Conservation (phyloP, 2,797 vertebrate genomes). For the Chrysocyon brachyurus region DNA sequence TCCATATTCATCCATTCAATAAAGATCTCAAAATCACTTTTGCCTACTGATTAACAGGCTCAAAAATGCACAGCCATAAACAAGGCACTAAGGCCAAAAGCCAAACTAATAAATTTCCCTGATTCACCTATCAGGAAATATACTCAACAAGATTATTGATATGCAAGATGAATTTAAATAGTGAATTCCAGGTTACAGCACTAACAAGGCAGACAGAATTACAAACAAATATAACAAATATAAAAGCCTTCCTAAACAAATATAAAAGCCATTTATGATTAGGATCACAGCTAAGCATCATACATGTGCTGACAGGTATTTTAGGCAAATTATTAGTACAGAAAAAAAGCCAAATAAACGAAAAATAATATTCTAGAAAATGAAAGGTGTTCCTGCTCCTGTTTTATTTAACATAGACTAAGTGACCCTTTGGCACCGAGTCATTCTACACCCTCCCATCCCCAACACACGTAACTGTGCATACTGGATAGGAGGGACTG, state of each 20-base stretch:
- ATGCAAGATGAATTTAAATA: constrained; percentile 11
- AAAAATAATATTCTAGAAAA: constrained; percentile 66
- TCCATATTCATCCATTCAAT: constrained; percentile 37
- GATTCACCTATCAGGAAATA: constrained; percentile 56
- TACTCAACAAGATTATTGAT: not conserved
- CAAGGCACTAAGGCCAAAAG: constrained; percentile 63
- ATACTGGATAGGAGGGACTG: not conserved
- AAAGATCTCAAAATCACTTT: constrained; percentile 40
- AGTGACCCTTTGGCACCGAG: not conserved
- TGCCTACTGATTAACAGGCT: constrained; percentile 41
- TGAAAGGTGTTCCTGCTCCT: not conserved
- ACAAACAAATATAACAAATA: too few species aligned
- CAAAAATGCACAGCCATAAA: constrained; percentile 42
- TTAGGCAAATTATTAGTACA: constrained; percentile 54
- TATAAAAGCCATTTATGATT: constrained; percentile 55
- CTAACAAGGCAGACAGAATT: constrained; percentile 59
- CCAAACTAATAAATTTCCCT: constrained; percentile 30
- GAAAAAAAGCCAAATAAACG: constrained; percentile 55
- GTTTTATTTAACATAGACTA: not conserved
- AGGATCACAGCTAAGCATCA: constrained; percentile 30
- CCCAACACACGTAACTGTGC: not conserved
- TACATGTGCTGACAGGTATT: not conserved
- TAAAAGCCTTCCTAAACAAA: too few species aligned
- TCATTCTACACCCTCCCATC: not conserved
- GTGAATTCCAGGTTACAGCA: not conserved